Conservation (phyloP, 1,140 invertebrate genomes). For the Proales similis region DNA sequence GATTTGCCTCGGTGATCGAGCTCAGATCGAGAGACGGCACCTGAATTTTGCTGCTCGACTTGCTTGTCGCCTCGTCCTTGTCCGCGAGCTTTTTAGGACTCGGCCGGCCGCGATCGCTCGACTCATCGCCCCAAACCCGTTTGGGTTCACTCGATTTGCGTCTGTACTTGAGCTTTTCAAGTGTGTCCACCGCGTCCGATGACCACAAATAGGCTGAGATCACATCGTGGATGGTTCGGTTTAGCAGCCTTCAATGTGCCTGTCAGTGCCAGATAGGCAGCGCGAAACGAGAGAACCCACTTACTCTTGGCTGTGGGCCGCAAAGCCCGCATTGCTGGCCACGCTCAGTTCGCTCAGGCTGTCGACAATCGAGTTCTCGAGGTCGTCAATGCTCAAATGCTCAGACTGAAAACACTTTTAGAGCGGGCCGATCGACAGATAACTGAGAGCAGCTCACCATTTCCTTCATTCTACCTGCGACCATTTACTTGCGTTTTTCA, state of each 20-base stretch:
- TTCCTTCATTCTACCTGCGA: no score
- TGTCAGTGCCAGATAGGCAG: background rate
- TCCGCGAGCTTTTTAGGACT: background rate
- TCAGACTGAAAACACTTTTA: no score
- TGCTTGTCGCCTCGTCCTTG: background rate
- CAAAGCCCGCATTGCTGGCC: slow-evolving; percentile 12
- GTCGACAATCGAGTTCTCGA: slow-evolving; percentile 34
- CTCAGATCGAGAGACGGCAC: slow-evolving; percentile 31
- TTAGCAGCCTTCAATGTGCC: slow-evolving; percentile 2
- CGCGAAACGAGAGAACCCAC: background rate
- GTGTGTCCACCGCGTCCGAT: background rate
- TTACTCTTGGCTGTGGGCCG: slow-evolving; percentile 24
- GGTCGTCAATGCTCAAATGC: no score
- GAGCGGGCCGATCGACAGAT: no score
- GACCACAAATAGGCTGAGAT: slow-evolving; percentile 30
- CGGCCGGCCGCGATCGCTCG: background rate
- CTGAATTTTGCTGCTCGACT: background rate
- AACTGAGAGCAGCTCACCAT: no score
- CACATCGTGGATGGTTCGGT: slow-evolving; percentile 29
- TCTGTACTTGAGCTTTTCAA: background rate
- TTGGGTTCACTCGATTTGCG: background rate
- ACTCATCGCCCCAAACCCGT: slow-evolving; percentile 4
- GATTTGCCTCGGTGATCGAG: slow-evolving; percentile 18
- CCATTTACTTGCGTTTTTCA: no score
- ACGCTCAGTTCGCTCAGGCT: slow-evolving; percentile 33